Evolutionary conservation across 2,888 invertebrate genomes (phyloP), one percentile per base, ranked within the genome.

Genomic region (Eristalinus aeneus): DNA sequence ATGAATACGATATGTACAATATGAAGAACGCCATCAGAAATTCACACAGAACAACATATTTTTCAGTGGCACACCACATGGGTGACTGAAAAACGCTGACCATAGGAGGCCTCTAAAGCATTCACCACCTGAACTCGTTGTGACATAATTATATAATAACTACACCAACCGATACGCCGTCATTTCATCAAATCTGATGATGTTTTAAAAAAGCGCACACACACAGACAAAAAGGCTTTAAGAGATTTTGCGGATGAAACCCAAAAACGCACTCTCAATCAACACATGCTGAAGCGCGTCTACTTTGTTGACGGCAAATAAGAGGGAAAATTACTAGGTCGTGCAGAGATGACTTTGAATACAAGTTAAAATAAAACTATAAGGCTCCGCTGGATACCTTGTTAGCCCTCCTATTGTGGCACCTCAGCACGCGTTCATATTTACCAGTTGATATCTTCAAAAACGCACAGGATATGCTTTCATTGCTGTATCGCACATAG

Each of bases 381-480:
- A 69, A 56, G 68, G 23, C 80, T 80, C 80, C 56, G 80, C 80
- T 80, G 74, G 80, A 80, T 61, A 74, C 68, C 80, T 80, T 80
- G 68, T 80, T 80, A 88, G 91, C 91, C 91, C 92, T 92, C 92
- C 92, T 91, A 91, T 91, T 89, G 92, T 83, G 90, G 90, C 90
- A 90, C 91, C 92, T 90, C 92, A 91, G 92, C 91, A 91, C 91
- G 91, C 90, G 91, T 89, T 89, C 89, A 16, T 74, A 74, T 80
- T 74, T 80, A 68, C 74, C 54, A 68, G 67, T 68, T 22, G 80
- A 68, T 56, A 74, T 74, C 68, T 53, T 74, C 56, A 74, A 74
- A 74, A 63, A 34, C 69, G 46, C 74, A 80, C 74, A 74, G 68
- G 68, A 80, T 80, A 74, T 39, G 64, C 58, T 63, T 73, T 67